Evolutionary conservation across 2,888 invertebrate species (phyloP).

Genomic region (Catocala fraxini): DNA sequence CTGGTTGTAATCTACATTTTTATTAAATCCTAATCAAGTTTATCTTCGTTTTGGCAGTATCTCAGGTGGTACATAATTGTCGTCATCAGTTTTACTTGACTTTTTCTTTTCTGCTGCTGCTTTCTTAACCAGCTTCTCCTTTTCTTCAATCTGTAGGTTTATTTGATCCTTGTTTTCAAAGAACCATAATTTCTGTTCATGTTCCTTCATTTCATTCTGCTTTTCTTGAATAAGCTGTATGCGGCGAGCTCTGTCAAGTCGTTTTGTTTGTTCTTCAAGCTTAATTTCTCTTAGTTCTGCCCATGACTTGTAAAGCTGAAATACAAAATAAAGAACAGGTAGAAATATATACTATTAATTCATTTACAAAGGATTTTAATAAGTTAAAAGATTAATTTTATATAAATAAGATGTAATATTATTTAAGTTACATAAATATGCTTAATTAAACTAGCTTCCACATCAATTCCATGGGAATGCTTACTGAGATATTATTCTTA

Average conservation of each 20-base stretch:
- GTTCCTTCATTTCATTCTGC: constrained; percentile 85
- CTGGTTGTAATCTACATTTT: constrained; percentile 13
- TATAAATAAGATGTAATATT: too few species aligned
- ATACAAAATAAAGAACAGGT: not conserved
- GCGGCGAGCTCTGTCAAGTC: constrained; percentile 87
- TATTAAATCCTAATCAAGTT: constrained; percentile 27
- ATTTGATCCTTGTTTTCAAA: constrained; percentile 93
- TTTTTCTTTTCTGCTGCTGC: constrained; percentile 75
- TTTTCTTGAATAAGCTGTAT: constrained; percentile 78
- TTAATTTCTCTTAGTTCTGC: constrained; percentile 84
- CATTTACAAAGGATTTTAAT: too few species aligned
- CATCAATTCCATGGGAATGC: too few species aligned
- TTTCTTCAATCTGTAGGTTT: constrained; percentile 90
- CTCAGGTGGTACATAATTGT: constrained; percentile 92
- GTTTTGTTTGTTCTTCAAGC: constrained; percentile 87
- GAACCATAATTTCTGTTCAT: constrained; percentile 92
- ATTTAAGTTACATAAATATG: too few species aligned
- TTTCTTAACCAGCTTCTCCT: constrained; percentile 75
- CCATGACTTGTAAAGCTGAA: constrained; percentile 88
- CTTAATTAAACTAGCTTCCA: too few species aligned
- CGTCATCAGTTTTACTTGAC: constrained; percentile 81
- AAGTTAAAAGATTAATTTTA: too few species aligned
- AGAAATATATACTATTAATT: too few species aligned
- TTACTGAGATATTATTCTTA: too few species aligned
- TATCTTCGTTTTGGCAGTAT: constrained; percentile 80